Evolutionary conservation across 1,140 invertebrate genomes (phyloP).

Genomic region (Heliconius nattereri): DNA sequence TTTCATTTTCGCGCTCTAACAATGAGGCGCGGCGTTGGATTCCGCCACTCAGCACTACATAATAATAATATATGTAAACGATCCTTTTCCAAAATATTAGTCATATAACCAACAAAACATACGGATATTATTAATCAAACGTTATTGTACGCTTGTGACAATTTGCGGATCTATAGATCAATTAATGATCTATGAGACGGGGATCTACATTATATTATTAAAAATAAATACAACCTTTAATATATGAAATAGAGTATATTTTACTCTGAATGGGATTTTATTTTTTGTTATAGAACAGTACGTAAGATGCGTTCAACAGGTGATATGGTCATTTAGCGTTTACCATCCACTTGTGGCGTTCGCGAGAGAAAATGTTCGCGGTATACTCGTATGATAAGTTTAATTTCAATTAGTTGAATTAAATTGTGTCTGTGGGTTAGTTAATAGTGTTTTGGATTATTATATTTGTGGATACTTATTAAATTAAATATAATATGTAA

Average conservation of each 20-base stretch:
- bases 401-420: constrained; percentile 10
- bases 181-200: not conserved
- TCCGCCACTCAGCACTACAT: too few relatives aligned
- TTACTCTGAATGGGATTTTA: constrained; percentile 11
- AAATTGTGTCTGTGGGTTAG: constrained; percentile 32
- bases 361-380: constrained; percentile 52
- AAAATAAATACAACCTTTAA: not conserved
- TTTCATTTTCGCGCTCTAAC: too few relatives aligned
- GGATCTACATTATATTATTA: not conserved
- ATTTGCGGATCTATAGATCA: constrained; percentile 2
- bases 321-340: constrained; percentile 64
- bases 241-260: constrained; percentile 6
- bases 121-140: constrained; percentile 4
- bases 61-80: too few relatives aligned
- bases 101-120: not conserved
- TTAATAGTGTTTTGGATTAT: constrained; percentile 29
- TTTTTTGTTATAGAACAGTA: constrained; percentile 31
- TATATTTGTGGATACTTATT: constrained; percentile 8
- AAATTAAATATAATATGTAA: constrained; percentile 19
- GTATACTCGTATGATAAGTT: constrained; percentile 41
- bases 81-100: too few relatives aligned
- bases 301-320: constrained; percentile 49
- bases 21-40: too few relatives aligned
- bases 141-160: constrained; percentile 8
- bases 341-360: constrained; percentile 58